phyloP scores from a whole-genome alignment of 2,113 vertebrate species.

The Pongo pygmaeus region DNA sequence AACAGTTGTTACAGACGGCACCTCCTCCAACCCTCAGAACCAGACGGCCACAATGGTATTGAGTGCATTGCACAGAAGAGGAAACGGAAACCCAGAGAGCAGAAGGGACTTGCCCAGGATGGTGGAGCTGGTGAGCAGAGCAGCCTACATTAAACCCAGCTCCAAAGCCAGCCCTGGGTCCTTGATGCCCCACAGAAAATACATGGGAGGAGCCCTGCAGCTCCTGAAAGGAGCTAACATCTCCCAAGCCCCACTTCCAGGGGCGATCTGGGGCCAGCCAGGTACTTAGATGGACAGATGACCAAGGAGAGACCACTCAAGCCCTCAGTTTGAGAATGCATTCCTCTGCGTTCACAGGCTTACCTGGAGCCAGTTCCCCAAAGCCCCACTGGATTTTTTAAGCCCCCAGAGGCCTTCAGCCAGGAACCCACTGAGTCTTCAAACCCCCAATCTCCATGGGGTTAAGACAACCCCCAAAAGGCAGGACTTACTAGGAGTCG shows the following conservation, averaged over 20 bases:
- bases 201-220: neutral
- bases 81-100: neutral
- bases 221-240: neutral
- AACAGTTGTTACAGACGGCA: neutral
- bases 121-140: neutral
- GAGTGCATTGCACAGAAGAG: neutral
- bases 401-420: neutral
- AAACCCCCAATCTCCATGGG: neutral
- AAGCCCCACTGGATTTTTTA: neutral
- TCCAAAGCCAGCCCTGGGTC: neutral
- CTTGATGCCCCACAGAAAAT: neutral
- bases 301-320: neutral
- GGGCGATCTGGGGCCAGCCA: neutral
- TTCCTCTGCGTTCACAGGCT: neutral
- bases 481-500: conserved; percentile 34
- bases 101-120: conserved; percentile 40
- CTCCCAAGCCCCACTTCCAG: neutral
- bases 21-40: neutral
- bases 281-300: neutral
- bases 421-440: neutral
- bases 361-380: neutral
- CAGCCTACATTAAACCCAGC: neutral
- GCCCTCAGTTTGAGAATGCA: neutral
- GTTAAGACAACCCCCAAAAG: conserved; percentile 16
- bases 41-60: neutral